Conservation (phyloP, 1,140 invertebrate species). For the Anastatus disparis region DNA sequence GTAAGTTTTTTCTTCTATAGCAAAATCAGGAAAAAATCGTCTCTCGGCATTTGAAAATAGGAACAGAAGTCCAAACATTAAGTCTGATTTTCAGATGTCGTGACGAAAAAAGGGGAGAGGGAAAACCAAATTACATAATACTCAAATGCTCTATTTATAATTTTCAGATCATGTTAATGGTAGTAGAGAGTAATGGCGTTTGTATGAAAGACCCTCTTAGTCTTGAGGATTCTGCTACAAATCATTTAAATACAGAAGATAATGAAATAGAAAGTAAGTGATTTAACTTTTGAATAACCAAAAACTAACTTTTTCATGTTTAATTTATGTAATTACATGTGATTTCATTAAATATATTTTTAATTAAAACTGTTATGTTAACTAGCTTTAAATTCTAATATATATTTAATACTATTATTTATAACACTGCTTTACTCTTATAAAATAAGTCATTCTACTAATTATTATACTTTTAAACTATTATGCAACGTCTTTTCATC, state of each 20-base stretch:
- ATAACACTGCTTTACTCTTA: no score
- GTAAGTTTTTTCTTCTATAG: slow-evolving; percentile 45
- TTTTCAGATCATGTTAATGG: slow-evolving; percentile 65
- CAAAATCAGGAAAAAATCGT: neutral
- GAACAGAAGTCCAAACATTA: slow-evolving; percentile 11
- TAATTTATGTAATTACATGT: no score
- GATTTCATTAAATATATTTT: no score
- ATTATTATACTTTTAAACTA: no score
- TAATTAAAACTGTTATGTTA: no score
- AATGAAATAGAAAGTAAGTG: slow-evolving; percentile 35
- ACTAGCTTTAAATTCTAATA: no score
- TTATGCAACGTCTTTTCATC: no score
- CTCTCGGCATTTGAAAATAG: slow-evolving; percentile 12
- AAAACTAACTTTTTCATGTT: no score
- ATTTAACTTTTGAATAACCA: no score
- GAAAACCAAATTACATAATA: slow-evolving; percentile 48
- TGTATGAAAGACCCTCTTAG: slow-evolving; percentile 60
- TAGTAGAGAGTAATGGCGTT: slow-evolving; percentile 60
- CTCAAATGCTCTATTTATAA: slow-evolving; percentile 47
- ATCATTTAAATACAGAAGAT: slow-evolving; percentile 40
- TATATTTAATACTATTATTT: no score
- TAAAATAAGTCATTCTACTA: no score
- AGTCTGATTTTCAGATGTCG: slow-evolving; percentile 26
- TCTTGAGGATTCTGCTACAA: slow-evolving; percentile 50
- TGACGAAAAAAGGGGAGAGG: slow-evolving; percentile 4